phyloP scores from a whole-genome alignment of 2,113 vertebrate species.

The Trochalopteron elliotii region DNA sequence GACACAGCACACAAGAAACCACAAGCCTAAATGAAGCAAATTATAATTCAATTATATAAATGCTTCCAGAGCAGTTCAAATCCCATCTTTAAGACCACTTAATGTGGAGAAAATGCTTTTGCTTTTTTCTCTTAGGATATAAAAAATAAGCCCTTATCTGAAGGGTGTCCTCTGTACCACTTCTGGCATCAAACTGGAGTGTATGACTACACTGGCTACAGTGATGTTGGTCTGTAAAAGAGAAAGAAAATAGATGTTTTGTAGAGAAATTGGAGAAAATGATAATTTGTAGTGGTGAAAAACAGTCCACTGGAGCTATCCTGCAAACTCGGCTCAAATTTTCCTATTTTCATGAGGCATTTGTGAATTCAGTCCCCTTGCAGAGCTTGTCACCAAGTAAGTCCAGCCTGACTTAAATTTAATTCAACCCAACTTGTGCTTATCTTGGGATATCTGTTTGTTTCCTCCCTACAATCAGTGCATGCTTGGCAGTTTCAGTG shows the following conservation, averaged over 20 bases:
- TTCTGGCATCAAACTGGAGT: not conserved
- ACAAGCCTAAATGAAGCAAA: slow-evolving; percentile 55
- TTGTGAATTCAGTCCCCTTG: not conserved
- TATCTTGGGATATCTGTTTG: not conserved
- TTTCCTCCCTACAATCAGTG: not conserved
- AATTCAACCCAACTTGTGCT: not conserved
- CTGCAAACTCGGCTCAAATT: not conserved
- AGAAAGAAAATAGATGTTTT: not conserved
- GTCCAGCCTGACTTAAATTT: not conserved
- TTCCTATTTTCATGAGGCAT: not conserved
- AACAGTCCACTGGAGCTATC: not conserved
- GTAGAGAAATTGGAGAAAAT: not conserved
- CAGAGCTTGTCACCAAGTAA: not conserved
- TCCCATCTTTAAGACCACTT: not conserved
- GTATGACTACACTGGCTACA: fast-evolving
- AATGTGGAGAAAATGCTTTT: not conserved
- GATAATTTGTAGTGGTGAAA: not conserved
- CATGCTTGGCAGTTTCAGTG: not conserved
- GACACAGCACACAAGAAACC: slow-evolving; percentile 22
- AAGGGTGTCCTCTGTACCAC: not conserved
- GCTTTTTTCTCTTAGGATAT: not conserved
- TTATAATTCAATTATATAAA: slow-evolving; percentile 65
- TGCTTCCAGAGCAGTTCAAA: slow-evolving; percentile 52
- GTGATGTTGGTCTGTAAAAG: not conserved
- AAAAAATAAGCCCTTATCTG: not conserved